Percentiles rank a stretch among this genome's conserved stretches.
phyloP scores from a whole-genome alignment of 2,113 vertebrate genomes.

The Trochalopteron elliotii region DNA sequence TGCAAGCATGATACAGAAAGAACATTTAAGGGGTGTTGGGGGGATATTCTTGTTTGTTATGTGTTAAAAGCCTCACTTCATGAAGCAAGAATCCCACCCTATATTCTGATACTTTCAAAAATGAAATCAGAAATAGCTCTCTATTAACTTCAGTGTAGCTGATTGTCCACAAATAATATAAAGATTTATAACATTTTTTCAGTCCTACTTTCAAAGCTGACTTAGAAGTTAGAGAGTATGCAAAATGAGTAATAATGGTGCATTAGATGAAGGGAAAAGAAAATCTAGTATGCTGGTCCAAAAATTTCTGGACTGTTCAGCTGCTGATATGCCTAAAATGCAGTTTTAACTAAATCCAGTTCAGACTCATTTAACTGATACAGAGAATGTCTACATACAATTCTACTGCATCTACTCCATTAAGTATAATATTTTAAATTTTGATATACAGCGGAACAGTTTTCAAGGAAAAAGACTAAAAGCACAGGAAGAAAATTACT shows the following conservation, averaged over 20 bases:
- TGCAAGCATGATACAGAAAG: neutral
- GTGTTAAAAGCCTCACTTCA: neutral
- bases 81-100: neutral
- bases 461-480: neutral
- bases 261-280: neutral
- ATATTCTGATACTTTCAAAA: neutral
- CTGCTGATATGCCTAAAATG: neutral
- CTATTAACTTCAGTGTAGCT: neutral
- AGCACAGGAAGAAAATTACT: neutral
- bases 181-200: neutral
- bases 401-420: neutral
- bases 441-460: neutral
- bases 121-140: neutral
- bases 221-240: neutral
- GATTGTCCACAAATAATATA: neutral
- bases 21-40: rapidly evolving
- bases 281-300: neutral
- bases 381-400: neutral
- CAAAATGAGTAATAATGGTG: neutral
- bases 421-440: neutral
- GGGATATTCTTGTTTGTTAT: neutral
- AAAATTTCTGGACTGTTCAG: neutral
- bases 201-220: neutral
- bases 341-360: neutral
- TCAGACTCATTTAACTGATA: neutral